Percentiles rank a stretch among this genome's conserved stretches.
phyloP scores from a whole-genome alignment of 92 coral and sea anemone species.

The Epizoanthus scotinus region DNA sequence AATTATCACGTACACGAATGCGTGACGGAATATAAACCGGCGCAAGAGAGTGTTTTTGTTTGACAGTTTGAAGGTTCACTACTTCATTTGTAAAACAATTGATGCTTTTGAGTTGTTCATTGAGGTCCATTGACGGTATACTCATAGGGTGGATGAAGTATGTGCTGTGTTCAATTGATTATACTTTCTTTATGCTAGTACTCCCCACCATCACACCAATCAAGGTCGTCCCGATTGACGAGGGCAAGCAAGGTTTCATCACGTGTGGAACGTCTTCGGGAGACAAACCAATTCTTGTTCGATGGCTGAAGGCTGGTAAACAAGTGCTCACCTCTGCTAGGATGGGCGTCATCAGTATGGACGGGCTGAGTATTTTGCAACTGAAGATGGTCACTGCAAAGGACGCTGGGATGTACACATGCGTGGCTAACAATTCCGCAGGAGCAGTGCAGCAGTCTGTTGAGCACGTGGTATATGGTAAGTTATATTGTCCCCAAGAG shows the following conservation, averaged over 20 bases:
- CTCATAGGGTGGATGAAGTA: too few relatives aligned
- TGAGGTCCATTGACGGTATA: too few relatives aligned
- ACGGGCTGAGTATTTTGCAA: conserved; percentile 26
- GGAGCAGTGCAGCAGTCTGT: conserved; percentile 65
- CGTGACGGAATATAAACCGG: too few relatives aligned
- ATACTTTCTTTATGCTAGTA: conserved; percentile 19
- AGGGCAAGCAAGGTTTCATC: conserved; percentile 38
- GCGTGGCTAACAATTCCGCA: conserved; percentile 71
- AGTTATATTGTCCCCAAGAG: not conserved
- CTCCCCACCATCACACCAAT: conserved; percentile 55
- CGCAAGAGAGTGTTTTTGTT: too few relatives aligned
- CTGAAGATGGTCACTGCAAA: conserved; percentile 35
- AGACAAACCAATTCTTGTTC: conserved; percentile 44
- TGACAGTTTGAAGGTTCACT: too few relatives aligned
- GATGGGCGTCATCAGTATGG: conserved; percentile 8
- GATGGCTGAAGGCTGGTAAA: conserved; percentile 76
- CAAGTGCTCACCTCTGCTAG: conserved; percentile 37
- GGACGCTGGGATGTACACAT: conserved; percentile 86
- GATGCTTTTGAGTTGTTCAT: too few relatives aligned
- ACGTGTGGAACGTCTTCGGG: conserved; percentile 49
- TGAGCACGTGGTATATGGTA: conserved; percentile 83
- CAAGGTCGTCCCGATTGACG: conserved; percentile 47
- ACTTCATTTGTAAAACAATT: too few relatives aligned
- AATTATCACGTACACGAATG: not conserved
- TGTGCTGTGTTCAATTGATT: not conserved